Base-by-base conservation (phyloP, 2,113 vertebrate species). In the Neofelis nebulosa region DNA sequence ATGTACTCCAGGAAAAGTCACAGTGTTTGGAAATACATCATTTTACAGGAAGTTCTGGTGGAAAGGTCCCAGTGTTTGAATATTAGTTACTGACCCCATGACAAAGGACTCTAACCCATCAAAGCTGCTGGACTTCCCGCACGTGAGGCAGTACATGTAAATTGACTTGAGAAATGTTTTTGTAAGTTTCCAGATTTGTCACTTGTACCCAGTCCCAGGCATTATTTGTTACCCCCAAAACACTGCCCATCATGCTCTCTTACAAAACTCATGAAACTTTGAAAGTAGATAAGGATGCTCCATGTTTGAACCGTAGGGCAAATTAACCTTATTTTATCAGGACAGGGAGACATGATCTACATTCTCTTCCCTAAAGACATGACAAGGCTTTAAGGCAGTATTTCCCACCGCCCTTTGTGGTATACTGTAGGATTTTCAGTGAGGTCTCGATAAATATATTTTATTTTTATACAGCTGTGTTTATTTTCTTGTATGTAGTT, bases 401-500 rank as follows among this genome's bases (percentile, higher is more conserved):
- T 92, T 94, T 82, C 33, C 61, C 29, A 73, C 31, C 16, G 79
- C 38, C 33, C 23, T 36, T 61, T 36, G 36, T 33, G 66, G 19
- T 50, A 92, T n/a, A 66, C 36, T n/a, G 78, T 31, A 87, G 50
- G 66, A 79, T 95, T 96, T 95, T 76, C 83, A 82, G 50, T 92
- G 57, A 82, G 29, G 76, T 21, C 5, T 89, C 21, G 33, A 69
- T 83, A 15, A 89, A 94, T 66, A 31, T 52, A 74, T 81, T 92
- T 91, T 80, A 45, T 84, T 89, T 96, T 85, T 41, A 92, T 89
- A 82, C 38, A 86, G 33, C 57, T 89, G 15, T 74, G 71, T 89
- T 95, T 93, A 78, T 96, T 94, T 92, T 92, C n/a, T 94, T 74
- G 9, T 76, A n/a, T 74, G 11, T 79, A 33, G 15, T 94, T 94